Base-by-base conservation (phyloP, 2,888 invertebrate species). In the Pachydiplax longipennis region DNA sequence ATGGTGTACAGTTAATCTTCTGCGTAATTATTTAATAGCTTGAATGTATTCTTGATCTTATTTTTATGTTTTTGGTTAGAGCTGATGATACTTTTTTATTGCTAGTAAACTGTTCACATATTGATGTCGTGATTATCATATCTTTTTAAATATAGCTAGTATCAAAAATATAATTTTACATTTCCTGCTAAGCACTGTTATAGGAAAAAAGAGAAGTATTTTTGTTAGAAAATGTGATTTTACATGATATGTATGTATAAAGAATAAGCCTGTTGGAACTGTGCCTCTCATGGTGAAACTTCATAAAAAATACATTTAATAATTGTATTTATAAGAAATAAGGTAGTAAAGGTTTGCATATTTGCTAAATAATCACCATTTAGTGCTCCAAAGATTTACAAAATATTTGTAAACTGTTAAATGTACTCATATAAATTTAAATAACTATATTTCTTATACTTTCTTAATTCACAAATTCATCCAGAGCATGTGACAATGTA, bases 361-460 rank as follows among this genome's bases (percentile, higher is more conserved):
- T 87, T 87, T 87, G 87, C 87, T 87, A 87, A 87, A 61, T 87
- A 87, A 25, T 58, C 61, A 61, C 87, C n/a, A 87, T 37, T 18
- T 87, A 65, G 61, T 87, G 61, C 61, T 87, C 58, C 87, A 87
- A 87, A 87, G 35, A 87, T 87, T 87, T 87, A 35, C n/a, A 61
- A 73, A 73, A 25, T 73, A 73, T 73, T 73, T 73, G 73, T 73
- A 73, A 73, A 87, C 37, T 61, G 61, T 87, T 65, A 37, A 87
- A 18, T 87, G 87, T 87, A 83, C 58, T 83, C 58, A 83, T 31
- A 58, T 87, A 37, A 65, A 87, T 61, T 87, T 87, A 61, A 87
- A 87, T 65, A 65, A 73, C 37, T 87, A 87, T 87, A 87, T 87
- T 87, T 87, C 87, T 87, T 87, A 87, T 87, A 87, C 87, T 87